Base-by-base conservation (phyloP, 1,140 invertebrate genomes). In the Zaprionus africanus region DNA sequence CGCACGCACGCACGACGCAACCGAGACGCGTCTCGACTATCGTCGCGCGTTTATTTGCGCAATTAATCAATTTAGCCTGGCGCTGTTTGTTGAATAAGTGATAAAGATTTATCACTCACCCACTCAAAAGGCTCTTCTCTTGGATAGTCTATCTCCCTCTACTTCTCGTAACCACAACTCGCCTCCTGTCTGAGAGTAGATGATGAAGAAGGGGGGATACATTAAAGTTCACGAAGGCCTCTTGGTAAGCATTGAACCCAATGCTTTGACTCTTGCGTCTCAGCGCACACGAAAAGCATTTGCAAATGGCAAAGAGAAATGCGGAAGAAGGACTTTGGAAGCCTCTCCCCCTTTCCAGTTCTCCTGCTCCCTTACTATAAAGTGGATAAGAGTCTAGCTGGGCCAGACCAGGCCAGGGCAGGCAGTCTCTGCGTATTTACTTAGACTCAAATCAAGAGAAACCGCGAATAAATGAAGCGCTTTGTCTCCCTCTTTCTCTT, bases 71-170 rank as follows among this genome's bases (percentile, higher is more conserved):
- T 81, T 87, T 88, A 69, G 76, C 57, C 51, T 46, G 56, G 56
- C 70, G 71, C 85, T 70, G 75, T 76, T 84, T 81, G 67, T 62
- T 65, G 64, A 88, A 87, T 76, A 88, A 88, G 85, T 90, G 85
- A 90, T 88, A 82, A 79, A 85, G 81, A 88, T 88, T 88, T 88
- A 88, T 88, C 84, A 90, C 81, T 81, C 59, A 74, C 13, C 70
- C 51, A 65, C 53, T 17, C 43, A 62, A 53, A 60, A 51, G 56
- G 54, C 65, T 59, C 54, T 53, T 66, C 41, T 24, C 63, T 57
- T 22, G 22, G 12, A 19, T 26, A 15, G 11, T 19, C 13, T 36
- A 57, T 26, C 22, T 26, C 17, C 43, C 17, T 13, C 13, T 12
- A 7, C 51, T 38, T 63, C 62, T 26, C 51, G 43, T 24, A 38